Conservation (phyloP, 2,888 invertebrate species). For the Nebria salina region DNA sequence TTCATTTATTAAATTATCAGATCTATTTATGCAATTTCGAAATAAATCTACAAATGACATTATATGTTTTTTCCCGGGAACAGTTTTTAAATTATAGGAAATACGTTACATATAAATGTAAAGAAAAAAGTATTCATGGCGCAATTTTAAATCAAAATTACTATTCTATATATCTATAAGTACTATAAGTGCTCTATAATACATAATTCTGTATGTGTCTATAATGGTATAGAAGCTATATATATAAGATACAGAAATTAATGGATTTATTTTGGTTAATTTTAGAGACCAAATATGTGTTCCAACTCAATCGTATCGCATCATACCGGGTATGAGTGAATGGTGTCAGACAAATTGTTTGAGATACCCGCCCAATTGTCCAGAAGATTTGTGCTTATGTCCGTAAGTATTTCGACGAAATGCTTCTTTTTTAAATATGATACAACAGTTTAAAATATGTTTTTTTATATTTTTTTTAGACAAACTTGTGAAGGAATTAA, state of each 20-base stretch:
- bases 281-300: constrained; percentile 82
- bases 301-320: constrained; percentile 71
- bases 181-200: too few species aligned
- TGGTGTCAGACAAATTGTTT: constrained; percentile 91
- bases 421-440: constrained; percentile 11
- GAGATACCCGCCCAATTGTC: constrained; percentile 88
- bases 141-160: too few species aligned
- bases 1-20: too few species aligned
- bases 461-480: constrained; percentile 65
- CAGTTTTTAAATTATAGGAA: too few species aligned
- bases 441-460: constrained; percentile 37
- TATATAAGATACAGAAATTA: too few species aligned
- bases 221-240: too few species aligned
- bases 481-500: constrained; percentile 85
- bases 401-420: constrained; percentile 73
- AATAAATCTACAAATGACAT: too few species aligned
- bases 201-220: too few species aligned
- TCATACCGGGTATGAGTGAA: constrained; percentile 78
- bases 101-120: background rate
- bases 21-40: too few species aligned
- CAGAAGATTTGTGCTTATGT: constrained; percentile 77
- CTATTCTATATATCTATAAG: too few species aligned
- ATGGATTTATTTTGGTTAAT: constrained; percentile 23
- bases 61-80: background rate
- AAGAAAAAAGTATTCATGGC: background rate